phyloP scores from a whole-genome alignment of 1,140 invertebrate species.

The Drosophila asahinai region DNA sequence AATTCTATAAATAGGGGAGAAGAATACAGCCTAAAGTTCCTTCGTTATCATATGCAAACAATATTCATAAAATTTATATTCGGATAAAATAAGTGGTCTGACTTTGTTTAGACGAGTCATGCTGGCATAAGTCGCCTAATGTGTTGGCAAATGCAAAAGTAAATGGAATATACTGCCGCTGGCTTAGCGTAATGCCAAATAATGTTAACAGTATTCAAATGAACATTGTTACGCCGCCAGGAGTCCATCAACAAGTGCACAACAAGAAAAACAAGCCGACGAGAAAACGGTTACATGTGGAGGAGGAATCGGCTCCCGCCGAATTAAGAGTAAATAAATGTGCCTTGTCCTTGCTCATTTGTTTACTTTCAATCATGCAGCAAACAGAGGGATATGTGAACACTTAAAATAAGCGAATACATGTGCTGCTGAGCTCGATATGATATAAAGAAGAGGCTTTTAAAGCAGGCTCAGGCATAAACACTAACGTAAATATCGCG shows the following conservation, averaged over 20 bases:
- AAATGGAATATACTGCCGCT: conserved; percentile 34
- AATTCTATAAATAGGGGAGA: background rate
- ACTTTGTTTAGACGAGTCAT: conserved; percentile 30
- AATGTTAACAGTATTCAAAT: conserved; percentile 50
- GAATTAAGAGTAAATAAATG: conserved; percentile 48
- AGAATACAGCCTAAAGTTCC: background rate
- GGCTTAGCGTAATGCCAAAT: conserved; percentile 43
- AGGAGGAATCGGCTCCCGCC: background rate
- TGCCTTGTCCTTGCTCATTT: conserved; percentile 41
- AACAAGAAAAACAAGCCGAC: conserved; percentile 8
- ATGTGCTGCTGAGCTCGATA: conserved; percentile 5
- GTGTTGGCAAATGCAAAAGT: conserved; percentile 36
- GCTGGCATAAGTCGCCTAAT: conserved; percentile 9
- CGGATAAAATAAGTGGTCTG: background rate
- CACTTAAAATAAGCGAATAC: conserved; percentile 19
- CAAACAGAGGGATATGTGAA: conserved; percentile 36
- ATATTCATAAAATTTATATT: conserved; percentile 4
- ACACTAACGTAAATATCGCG: conserved; percentile 15
- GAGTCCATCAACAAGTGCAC: conserved; percentile 48
- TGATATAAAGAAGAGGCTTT: conserved; percentile 17
- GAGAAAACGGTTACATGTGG: conserved; percentile 2
- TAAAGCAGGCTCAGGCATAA: conserved; percentile 15
- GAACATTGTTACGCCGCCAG: conserved; percentile 36
- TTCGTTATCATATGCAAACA: conserved; percentile 11
- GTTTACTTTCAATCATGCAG: conserved; percentile 47